These are phyloP conservation scores for Dissostichus mawsoni DNA, from an alignment of 2,113 vertebrate genomes.

Conservation along the genomic window DNA sequence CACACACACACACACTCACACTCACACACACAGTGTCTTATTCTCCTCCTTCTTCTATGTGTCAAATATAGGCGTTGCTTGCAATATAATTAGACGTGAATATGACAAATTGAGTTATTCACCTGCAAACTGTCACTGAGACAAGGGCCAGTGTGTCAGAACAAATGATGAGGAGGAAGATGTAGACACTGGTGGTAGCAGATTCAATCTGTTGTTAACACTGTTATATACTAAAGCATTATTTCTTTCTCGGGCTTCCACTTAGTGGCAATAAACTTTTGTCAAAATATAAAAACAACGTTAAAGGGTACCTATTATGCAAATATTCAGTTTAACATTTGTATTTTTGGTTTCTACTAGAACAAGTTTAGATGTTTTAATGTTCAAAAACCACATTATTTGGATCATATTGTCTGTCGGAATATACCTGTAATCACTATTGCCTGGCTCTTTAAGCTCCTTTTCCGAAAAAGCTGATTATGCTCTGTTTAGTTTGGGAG, in stretches of 20 bases:
- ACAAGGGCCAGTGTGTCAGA: constrained; percentile 26
- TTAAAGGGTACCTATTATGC: neutral
- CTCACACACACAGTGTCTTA: constrained; percentile 11
- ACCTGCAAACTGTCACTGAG: constrained; percentile 31
- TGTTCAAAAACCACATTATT: too few species aligned
- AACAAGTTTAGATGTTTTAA: too few species aligned
- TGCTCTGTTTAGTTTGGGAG: too few species aligned
- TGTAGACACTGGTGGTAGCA: neutral
- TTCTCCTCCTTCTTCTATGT: constrained; percentile 15
- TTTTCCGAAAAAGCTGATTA: too few species aligned
- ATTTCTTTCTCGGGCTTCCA: neutral
- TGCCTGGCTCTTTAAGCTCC: too few species aligned
- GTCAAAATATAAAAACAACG: neutral
- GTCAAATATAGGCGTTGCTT: constrained; percentile 51
- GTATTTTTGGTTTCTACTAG: too few species aligned
- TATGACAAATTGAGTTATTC: constrained; percentile 51
- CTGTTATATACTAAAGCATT: neutral
- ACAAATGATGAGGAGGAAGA: neutral
- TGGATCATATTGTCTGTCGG: too few species aligned
- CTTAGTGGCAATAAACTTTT: constrained; percentile 7
- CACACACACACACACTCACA: too few species aligned
- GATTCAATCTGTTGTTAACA: neutral
- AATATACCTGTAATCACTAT: too few species aligned
- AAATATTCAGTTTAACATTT: too few species aligned
- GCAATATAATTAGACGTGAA: constrained; percentile 50